These are phyloP conservation scores for Polylopha cassiicola DNA, from an alignment of 2,888 invertebrate genomes.

Conservation along the genomic window DNA sequence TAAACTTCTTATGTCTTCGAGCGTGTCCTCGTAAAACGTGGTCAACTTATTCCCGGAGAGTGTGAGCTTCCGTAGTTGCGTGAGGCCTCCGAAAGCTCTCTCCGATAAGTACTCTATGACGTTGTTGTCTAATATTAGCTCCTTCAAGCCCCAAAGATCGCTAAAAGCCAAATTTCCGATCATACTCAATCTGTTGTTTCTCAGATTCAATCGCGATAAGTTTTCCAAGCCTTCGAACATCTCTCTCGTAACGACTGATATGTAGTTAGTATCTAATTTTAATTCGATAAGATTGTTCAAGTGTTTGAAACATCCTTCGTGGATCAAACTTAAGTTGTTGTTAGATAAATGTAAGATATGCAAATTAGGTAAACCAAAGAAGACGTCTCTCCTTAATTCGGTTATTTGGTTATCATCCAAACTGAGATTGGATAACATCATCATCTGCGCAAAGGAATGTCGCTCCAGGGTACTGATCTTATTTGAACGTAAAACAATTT, in stretches of 20 bases:
- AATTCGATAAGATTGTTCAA: conserved; percentile 85
- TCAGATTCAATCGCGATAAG: conserved; percentile 83
- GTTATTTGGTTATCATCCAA: conserved; percentile 86
- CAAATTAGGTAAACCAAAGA: conserved; percentile 83
- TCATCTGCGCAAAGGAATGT: conserved; percentile 85
- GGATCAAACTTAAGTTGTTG: conserved; percentile 90
- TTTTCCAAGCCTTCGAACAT: conserved; percentile 85
- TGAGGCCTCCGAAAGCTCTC: conserved; percentile 85
- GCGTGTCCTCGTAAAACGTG: conserved; percentile 82
- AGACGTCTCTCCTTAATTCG: conserved; percentile 84
- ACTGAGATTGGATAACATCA: conserved; percentile 81
- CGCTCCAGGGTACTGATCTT: conserved; percentile 81
- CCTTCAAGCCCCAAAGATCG: conserved; percentile 84
- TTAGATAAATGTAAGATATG: conserved; percentile 87
- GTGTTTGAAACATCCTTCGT: conserved; percentile 89
- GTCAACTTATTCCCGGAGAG: conserved; percentile 85
- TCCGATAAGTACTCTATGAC: conserved; percentile 84
- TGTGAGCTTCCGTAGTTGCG: conserved; percentile 82
- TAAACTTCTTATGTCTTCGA: conserved; percentile 83
- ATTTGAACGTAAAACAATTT: conserved; percentile 83
- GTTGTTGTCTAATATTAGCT: conserved; percentile 83
- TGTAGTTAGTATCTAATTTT: conserved; percentile 85
- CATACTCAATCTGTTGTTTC: conserved; percentile 84
- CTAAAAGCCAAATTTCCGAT: conserved; percentile 88
- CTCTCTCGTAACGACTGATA: conserved; percentile 85